A percentile compares a stretch with the other conserved stretches of the same genome.
Evolutionary conservation across 2,113 vertebrate species (phyloP).

Genomic region (Triplophysa siluroides): DNA sequence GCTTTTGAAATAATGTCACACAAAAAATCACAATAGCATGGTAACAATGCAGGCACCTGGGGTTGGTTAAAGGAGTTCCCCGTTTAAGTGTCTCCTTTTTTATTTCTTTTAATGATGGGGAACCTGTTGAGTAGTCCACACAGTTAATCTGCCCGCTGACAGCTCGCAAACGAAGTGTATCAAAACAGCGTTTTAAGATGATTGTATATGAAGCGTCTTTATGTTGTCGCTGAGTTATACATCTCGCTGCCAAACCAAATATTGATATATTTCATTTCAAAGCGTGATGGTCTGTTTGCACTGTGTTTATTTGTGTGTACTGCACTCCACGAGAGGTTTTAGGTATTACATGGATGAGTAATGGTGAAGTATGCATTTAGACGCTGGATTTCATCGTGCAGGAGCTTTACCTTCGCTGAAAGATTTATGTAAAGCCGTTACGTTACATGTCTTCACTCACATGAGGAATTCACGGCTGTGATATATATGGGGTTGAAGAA

Average conservation of each 20-base stretch:
- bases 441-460: neutral
- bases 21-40: constrained; percentile 2
- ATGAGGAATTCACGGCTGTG: neutral
- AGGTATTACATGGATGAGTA: constrained; percentile 21
- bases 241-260: constrained; percentile 22
- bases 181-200: constrained; percentile 13
- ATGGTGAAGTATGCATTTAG: neutral
- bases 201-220: neutral
- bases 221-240: neutral
- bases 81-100: constrained; percentile 14
- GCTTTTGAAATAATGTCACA: constrained; percentile 10
- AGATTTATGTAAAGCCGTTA: neutral
- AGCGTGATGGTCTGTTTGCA: constrained; percentile 25
- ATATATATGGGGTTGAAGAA: neutral
- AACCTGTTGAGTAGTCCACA: neutral
- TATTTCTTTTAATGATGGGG: neutral
- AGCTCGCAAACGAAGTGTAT: neutral
- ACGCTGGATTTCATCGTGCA: neutral
- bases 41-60: constrained; percentile 24
- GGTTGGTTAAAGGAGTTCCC: constrained; percentile 13
- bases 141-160: constrained; percentile 22
- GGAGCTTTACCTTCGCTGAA: neutral
- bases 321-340: constrained; percentile 3
- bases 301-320: constrained; percentile 2
- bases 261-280: constrained; percentile 3